Percentiles rank a stretch among this genome's conserved stretches.
phyloP scores from a whole-genome alignment of 2,113 vertebrate species.

The Rhadina sibilatrix region DNA sequence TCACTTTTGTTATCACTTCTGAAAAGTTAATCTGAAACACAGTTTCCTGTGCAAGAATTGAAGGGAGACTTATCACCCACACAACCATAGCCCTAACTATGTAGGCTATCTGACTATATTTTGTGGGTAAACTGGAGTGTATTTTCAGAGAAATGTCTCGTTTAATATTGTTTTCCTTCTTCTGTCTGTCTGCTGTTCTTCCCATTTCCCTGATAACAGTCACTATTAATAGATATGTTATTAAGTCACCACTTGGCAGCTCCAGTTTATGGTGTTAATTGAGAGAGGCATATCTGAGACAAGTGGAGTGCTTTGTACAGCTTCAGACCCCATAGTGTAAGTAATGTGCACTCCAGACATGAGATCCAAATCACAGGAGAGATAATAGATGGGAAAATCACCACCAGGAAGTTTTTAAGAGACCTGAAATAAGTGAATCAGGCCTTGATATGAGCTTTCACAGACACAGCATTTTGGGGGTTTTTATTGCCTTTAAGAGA shows the following conservation, averaged over 20 bases:
- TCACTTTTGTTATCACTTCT: not conserved
- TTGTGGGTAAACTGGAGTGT: not conserved
- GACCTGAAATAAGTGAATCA: not conserved
- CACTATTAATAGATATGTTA: not conserved
- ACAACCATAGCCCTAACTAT: not conserved
- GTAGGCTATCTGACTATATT: not conserved
- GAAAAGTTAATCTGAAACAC: conserved; percentile 6
- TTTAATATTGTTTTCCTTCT: not conserved
- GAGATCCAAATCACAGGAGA: not conserved
- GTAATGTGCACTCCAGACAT: not conserved
- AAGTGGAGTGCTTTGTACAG: not conserved
- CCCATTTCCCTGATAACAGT: not conserved
- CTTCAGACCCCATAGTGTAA: not conserved
- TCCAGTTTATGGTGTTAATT: not conserved
- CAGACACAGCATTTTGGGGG: not conserved
- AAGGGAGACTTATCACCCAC: not conserved
- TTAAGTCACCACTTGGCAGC: not conserved
- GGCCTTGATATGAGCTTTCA: not conserved
- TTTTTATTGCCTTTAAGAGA: not conserved
- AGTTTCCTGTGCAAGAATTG: conserved; percentile 1
- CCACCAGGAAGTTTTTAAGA: not conserved
- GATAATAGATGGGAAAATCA: not conserved
- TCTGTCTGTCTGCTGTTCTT: not conserved
- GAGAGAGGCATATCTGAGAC: not conserved
- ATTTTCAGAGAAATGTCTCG: not conserved